These are phyloP conservation scores for Microtus richardsoni DNA, from an alignment of 2,113 vertebrate species.

Conservation along the genomic window DNA sequence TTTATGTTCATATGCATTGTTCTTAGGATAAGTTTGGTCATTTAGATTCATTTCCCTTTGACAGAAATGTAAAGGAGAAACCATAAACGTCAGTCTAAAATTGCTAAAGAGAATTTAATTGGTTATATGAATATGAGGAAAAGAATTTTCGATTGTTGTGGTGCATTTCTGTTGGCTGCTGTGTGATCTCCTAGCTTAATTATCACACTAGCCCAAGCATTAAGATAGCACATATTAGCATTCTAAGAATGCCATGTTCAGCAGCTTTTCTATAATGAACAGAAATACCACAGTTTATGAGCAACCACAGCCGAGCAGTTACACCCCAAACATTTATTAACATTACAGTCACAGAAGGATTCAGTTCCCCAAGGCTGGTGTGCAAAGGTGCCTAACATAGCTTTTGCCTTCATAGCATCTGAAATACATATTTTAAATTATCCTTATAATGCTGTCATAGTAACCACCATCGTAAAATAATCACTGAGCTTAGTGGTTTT, in stretches of 20 bases:
- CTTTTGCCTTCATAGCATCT: not conserved
- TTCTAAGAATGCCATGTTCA: not conserved
- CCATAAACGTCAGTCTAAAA: slow-evolving; percentile 34
- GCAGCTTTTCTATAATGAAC: slow-evolving; percentile 40
- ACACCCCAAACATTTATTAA: not conserved
- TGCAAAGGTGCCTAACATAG: slow-evolving; percentile 18
- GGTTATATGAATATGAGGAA: slow-evolving; percentile 11
- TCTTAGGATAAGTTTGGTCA: not conserved
- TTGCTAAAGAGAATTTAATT: not conserved
- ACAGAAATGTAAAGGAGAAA: slow-evolving; percentile 39
- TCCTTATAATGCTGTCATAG: not conserved
- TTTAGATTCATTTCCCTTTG: slow-evolving; percentile 27
- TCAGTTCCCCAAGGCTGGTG: not conserved
- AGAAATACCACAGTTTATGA: slow-evolving; percentile 45
- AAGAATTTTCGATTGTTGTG: slow-evolving; percentile 10
- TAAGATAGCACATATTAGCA: not conserved
- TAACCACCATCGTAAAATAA: not conserved
- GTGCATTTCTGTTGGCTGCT: slow-evolving; percentile 14
- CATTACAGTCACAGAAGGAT: not conserved
- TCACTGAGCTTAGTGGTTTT: not conserved
- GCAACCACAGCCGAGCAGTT: not conserved
- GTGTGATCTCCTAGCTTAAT: slow-evolving; percentile 28
- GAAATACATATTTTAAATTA: slow-evolving; percentile 50
- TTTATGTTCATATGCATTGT: not conserved
- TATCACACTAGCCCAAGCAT: slow-evolving; percentile 21